phyloP scores from a whole-genome alignment of 2,888 invertebrate genomes.

The Marasmarcha lunaedactyla region DNA sequence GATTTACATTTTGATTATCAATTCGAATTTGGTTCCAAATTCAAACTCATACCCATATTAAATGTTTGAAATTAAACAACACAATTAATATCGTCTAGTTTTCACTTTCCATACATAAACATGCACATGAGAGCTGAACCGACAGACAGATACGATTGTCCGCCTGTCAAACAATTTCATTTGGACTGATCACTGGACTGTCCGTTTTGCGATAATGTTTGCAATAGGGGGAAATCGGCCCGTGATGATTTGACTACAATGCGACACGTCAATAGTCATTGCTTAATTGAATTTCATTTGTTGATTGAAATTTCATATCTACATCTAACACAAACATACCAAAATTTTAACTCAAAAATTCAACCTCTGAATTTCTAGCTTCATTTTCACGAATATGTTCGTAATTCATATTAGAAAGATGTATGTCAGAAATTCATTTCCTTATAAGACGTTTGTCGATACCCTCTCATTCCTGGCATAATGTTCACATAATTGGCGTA shows the following conservation, averaged over 20 bases:
- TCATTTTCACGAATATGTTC: no score
- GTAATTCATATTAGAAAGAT: conserved; percentile 1
- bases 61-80: no score
- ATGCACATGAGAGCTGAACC: conserved; percentile 16
- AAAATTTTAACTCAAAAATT: no score
- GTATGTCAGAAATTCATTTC: conserved; percentile 10
- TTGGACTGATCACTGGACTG: conserved; percentile 66
- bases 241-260: conserved; percentile 4
- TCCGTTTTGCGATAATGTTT: conserved; percentile 50
- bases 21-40: no score
- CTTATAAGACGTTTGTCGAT: conserved; percentile 33
- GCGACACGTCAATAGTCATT: conserved; percentile 1
- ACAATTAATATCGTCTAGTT: no score
- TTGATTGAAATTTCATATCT: no score
- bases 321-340: no score
- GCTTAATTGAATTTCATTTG: no score
- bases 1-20: no score
- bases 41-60: no score
- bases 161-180: conserved; percentile 56
- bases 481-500: conserved; percentile 69
- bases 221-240: conserved; percentile 27
- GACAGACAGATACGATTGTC: conserved; percentile 65
- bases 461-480: conserved; percentile 62
- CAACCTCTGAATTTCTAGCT: no score
- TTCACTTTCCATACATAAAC: no score